Percentiles rank a stretch among this genome's conserved stretches.
phyloP scores from a whole-genome alignment of 1,140 invertebrate genomes.

The Bombyx mandarina region DNA sequence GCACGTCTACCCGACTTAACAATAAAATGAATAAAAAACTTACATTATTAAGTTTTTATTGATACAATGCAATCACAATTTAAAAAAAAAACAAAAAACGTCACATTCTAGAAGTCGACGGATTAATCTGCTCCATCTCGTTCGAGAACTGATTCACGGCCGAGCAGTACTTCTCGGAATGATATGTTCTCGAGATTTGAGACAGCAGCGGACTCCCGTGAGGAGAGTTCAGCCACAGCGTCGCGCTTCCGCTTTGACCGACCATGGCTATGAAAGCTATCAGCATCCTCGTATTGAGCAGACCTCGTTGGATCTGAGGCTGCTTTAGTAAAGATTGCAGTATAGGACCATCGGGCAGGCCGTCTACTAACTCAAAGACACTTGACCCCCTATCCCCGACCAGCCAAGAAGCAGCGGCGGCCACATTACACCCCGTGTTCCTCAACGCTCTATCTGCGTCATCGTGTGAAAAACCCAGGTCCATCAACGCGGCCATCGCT shows the following conservation, averaged over 20 bases:
- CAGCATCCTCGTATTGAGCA: slow-evolving; percentile 59
- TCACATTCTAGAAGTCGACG: slow-evolving; percentile 36
- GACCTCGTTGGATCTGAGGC: slow-evolving; percentile 50
- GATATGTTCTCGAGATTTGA: slow-evolving; percentile 57
- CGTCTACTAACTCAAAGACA: slow-evolving; percentile 48
- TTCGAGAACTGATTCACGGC: slow-evolving; percentile 59
- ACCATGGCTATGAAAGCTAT: slow-evolving; percentile 62
- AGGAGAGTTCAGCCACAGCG: slow-evolving; percentile 54
- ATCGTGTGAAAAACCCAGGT: slow-evolving; percentile 40
- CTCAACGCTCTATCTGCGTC: slow-evolving; percentile 39
- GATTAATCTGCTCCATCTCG: slow-evolving; percentile 17
- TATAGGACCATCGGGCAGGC: slow-evolving; percentile 47
- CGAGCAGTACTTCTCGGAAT: slow-evolving; percentile 58
- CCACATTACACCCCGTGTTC: slow-evolving; percentile 45
- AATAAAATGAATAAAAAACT: slow-evolving; percentile 7
- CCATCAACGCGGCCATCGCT: slow-evolving; percentile 35
- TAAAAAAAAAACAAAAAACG: no score
- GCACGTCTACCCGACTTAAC: not conserved
- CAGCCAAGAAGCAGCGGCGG: slow-evolving; percentile 53
- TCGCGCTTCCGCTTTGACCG: slow-evolving; percentile 45
- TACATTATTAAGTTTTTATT: no score
- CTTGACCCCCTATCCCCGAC: slow-evolving; percentile 49
- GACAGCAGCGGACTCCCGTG: slow-evolving; percentile 52
- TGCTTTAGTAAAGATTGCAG: slow-evolving; percentile 53
- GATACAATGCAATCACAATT: no score